phyloP scores from a whole-genome alignment of 2,113 vertebrate species.

The Circaetus cinerascens region DNA sequence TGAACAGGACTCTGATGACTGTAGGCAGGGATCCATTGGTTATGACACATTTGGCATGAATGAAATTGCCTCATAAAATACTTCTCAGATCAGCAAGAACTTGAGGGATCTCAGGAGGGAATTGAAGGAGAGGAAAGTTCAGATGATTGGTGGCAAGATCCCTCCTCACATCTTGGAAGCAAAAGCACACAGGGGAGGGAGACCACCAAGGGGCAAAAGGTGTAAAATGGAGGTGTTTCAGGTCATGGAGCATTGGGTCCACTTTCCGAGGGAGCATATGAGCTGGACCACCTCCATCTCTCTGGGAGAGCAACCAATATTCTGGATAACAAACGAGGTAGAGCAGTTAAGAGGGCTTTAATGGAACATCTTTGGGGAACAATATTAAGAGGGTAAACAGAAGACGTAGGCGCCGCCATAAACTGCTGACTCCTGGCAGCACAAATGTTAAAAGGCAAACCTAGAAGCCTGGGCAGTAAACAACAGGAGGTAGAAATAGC shows the following conservation, averaged over 20 bases:
- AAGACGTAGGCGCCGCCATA: background rate
- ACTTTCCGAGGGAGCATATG: background rate
- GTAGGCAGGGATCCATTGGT: constrained; percentile 40
- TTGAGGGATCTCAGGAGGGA: constrained; percentile 15
- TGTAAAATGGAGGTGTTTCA: background rate
- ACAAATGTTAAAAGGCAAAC: background rate
- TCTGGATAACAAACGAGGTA: background rate
- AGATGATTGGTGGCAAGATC: fast-evolving
- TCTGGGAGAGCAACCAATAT: background rate
- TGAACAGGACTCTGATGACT: background rate
- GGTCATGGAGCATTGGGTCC: background rate
- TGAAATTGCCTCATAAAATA: constrained; percentile 16
- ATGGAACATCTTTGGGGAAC: background rate
- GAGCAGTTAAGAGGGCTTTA: background rate
- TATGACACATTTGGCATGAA: constrained; percentile 59
- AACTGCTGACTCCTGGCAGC: background rate
- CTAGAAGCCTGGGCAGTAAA: background rate
- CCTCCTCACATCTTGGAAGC: background rate
- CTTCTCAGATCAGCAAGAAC: constrained; percentile 41
- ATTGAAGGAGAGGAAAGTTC: constrained; percentile 39
- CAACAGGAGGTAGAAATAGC: background rate
- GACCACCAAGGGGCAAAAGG: background rate
- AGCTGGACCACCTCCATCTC: background rate
- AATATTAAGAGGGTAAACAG: background rate
- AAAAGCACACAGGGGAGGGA: background rate